Conservation (phyloP, 2,888 invertebrate genomes). For the Ophion obscuratus region DNA sequence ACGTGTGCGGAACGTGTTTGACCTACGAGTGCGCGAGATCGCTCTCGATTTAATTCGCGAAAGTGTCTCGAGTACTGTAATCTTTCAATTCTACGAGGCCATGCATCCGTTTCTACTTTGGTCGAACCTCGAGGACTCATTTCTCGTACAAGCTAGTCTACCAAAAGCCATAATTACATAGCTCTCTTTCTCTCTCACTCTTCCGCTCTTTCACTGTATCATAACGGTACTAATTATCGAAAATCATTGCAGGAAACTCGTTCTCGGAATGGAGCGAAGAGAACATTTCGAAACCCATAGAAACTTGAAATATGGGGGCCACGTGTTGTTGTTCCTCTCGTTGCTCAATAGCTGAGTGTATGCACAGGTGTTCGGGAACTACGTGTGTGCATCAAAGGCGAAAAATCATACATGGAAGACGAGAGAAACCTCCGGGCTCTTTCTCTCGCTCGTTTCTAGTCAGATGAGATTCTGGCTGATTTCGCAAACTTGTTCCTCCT, state of each 20-base stretch:
- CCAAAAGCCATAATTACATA: slow-evolving; percentile 32
- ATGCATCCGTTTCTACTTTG: slow-evolving; percentile 52
- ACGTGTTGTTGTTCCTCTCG: neutral
- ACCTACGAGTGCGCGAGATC: slow-evolving; percentile 24
- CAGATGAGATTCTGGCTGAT: slow-evolving; percentile 43
- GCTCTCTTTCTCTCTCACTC: neutral
- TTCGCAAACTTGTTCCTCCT: slow-evolving; percentile 54
- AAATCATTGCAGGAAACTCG: neutral
- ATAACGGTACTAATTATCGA: slow-evolving; percentile 32
- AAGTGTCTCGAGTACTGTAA: slow-evolving; percentile 58
- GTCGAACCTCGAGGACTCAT: slow-evolving; percentile 32
- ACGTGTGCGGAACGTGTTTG: neutral
- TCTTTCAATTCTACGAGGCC: slow-evolving; percentile 56
- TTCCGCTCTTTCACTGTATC: neutral
- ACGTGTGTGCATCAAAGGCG: neutral
- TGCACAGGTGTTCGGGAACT: slow-evolving; percentile 9
- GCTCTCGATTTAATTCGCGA: slow-evolving; percentile 48
- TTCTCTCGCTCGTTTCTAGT: slow-evolving; percentile 20
- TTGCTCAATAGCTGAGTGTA: neutral
- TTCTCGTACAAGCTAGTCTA: slow-evolving; percentile 17
- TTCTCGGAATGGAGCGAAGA: neutral
- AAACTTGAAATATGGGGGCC: neutral
- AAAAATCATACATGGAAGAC: slow-evolving; percentile 21
- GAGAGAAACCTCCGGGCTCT: neutral
- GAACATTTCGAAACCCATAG: neutral